Percentiles rank a stretch among this genome's conserved stretches.
Evolutionary conservation across 2,113 vertebrate genomes (phyloP).

Genomic region (Otolemur garnettii): DNA sequence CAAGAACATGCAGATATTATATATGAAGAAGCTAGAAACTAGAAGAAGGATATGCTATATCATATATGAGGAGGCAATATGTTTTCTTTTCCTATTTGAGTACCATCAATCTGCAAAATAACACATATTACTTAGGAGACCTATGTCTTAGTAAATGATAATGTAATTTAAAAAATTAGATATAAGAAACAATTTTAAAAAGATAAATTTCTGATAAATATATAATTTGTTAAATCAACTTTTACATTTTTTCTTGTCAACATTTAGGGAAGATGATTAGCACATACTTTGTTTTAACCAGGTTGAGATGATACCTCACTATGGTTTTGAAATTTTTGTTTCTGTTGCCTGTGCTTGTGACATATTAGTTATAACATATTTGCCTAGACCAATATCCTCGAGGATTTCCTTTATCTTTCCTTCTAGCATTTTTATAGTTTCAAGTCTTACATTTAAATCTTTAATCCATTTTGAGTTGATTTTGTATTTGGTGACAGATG

Average conservation of each 20-base stretch:
- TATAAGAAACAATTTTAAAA: background rate
- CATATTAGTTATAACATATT: background rate
- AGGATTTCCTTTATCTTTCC: background rate
- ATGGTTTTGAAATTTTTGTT: background rate
- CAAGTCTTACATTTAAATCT: background rate
- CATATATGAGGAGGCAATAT: slow-evolving; percentile 64
- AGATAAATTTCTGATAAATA: too few species aligned
- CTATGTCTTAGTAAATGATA: too few species aligned
- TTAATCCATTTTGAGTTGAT: background rate
- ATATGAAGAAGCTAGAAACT: background rate
- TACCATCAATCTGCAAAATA: slow-evolving; percentile 48
- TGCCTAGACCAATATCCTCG: background rate
- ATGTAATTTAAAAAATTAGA: background rate
- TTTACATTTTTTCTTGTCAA: too few species aligned
- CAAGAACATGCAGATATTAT: slow-evolving; percentile 60
- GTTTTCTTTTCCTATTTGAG: slow-evolving; percentile 61
- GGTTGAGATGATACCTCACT: background rate
- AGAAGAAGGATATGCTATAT: slow-evolving; percentile 20
- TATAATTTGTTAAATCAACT: too few species aligned
- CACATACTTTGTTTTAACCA: background rate
- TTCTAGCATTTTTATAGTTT: background rate
- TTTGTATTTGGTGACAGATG: background rate
- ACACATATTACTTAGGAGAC: background rate
- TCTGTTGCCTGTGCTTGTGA: background rate
- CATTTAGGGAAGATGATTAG: too few species aligned